Base-by-base conservation (phyloP, 1,140 invertebrate species). In the Oryzaephilus surinamensis region DNA sequence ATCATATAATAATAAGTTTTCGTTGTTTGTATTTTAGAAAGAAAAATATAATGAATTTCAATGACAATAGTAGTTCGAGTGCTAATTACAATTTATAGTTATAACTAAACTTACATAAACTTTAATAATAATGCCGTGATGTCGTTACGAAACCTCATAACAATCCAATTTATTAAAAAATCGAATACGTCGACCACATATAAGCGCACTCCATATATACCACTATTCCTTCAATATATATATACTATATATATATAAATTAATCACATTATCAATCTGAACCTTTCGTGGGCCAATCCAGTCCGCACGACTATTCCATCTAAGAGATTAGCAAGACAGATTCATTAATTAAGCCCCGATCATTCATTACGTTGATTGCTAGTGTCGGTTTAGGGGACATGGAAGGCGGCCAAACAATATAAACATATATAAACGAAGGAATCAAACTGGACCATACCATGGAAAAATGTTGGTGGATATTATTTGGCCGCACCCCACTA, bases 271-370 rank as follows among this genome's bases (percentile, higher is more conserved):
- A 61, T 58, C 54, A 61, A 60, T 60, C 57, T 49, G 52, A 46
- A 45, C 48, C 33, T 48, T 52, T 41, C 51, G 44, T 45, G 38
- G 46, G 44, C 47, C 50, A 54, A 46, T 54, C 31, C 46, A 40
- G 51, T 45, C 51, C 32, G 43, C 48, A 47, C 48, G 49, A 48
- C 48, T 49, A 41, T 53, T 58, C 57, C 54, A 59, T 61, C 59
- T 58, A 58, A 57, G 52, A 61, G 58, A 61, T 61, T 61, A 61
- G 59, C 59, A 57, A 60, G 59, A 60, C 59, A 61, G 59, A 61
- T 61, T 61, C 59, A 60, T 61, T 61, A 61, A 61, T 57, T 60
- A 60, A 58, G 54, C 46, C 46, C 42, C 51, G 57, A 60, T 60
- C 59, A 59, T 58, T 61, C 59, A 59, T 60, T 60, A 57, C 45